These are phyloP conservation scores for Adelognathus sp. DNA, from an alignment of 2,888 invertebrate genomes.

Conservation along the genomic window DNA sequence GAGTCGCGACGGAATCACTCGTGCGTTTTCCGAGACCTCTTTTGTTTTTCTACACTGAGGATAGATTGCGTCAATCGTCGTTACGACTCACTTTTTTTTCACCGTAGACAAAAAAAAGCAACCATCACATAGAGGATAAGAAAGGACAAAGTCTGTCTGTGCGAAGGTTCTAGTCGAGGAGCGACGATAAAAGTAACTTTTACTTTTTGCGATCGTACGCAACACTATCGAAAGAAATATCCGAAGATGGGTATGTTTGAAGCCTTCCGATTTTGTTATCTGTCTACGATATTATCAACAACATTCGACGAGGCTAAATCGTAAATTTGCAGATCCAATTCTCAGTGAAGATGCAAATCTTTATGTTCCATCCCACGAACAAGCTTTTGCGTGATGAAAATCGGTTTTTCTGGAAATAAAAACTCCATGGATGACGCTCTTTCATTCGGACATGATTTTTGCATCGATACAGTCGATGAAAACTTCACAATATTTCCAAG, in stretches of 20 bases:
- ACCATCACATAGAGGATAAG: not conserved
- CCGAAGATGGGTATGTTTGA: not conserved
- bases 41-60: conserved; percentile 61
- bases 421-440: too few relatives aligned
- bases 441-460: too few relatives aligned
- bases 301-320: not conserved
- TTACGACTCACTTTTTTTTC: not conserved
- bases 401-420: too few relatives aligned
- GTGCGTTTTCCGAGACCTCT: conserved; percentile 32
- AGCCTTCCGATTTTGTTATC: not conserved
- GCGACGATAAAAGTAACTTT: not conserved
- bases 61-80: not conserved
- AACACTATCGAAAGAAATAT: not conserved
- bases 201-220: not conserved
- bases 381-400: too few relatives aligned
- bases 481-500: too few relatives aligned
- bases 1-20: conserved; percentile 26
- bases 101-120: not conserved
- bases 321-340: not conserved
- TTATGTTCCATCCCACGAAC: too few relatives aligned
- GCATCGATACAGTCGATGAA: too few relatives aligned
- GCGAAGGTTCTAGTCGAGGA: conserved; percentile 5
- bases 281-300: not conserved
- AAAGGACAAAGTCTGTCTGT: not conserved
- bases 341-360: too few relatives aligned